phyloP scores from a whole-genome alignment of 2,113 vertebrate species.

The Puffinus mauretanicus region DNA sequence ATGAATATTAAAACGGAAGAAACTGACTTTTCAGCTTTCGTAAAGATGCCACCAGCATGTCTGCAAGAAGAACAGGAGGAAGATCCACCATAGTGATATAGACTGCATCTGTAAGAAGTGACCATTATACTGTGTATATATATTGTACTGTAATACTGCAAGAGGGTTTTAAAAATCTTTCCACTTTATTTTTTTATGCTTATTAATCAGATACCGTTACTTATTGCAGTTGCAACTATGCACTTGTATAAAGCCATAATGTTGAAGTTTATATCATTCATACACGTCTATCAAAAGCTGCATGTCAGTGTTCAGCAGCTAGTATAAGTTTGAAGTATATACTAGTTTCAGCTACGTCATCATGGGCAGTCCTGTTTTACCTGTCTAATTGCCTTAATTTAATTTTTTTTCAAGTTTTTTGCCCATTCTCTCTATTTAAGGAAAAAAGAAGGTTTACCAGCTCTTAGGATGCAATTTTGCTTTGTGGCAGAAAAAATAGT shows the following conservation, averaged over 20 bases:
- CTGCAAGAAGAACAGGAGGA: slow-evolving; percentile 48
- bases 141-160: slow-evolving; percentile 77
- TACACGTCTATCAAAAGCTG: slow-evolving; percentile 59
- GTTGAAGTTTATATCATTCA: slow-evolving; percentile 62
- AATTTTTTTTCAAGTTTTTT: slow-evolving; percentile 71
- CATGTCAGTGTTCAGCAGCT: slow-evolving; percentile 71
- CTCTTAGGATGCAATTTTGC: slow-evolving; percentile 80
- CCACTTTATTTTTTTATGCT: slow-evolving; percentile 80
- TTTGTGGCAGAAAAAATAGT: slow-evolving; percentile 74
- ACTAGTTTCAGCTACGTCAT: slow-evolving; percentile 61
- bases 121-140: slow-evolving; percentile 75
- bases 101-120: slow-evolving; percentile 70
- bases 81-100: slow-evolving; percentile 53
- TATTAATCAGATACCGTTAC: slow-evolving; percentile 72
- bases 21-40: slow-evolving; percentile 22
- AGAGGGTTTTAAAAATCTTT: slow-evolving; percentile 75
- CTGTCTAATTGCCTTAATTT: slow-evolving; percentile 82
- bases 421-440: slow-evolving; percentile 73
- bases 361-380: slow-evolving; percentile 63
- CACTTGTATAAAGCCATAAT: slow-evolving; percentile 79
- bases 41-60: slow-evolving; percentile 70
- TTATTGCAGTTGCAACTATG: slow-evolving; percentile 76
- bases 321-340: slow-evolving; percentile 53
- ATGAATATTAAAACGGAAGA: slow-evolving; percentile 31
- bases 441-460: slow-evolving; percentile 70